phyloP scores from a whole-genome alignment of 1,140 invertebrate genomes.

The Acyrthosiphon pisum region DNA sequence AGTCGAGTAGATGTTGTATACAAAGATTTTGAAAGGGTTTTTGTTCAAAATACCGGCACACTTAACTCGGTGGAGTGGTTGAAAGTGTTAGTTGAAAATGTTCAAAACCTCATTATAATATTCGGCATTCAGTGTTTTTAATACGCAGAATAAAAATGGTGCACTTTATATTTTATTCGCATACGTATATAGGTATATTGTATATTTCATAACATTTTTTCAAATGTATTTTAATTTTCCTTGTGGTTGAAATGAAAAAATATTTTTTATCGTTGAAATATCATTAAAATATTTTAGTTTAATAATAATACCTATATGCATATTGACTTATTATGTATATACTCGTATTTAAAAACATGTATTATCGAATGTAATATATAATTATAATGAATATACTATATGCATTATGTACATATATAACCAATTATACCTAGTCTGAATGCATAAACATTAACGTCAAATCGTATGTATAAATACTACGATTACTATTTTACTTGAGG shows the following conservation, averaged over 20 bases:
- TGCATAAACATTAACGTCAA: neutral
- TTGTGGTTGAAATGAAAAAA: neutral
- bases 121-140: neutral
- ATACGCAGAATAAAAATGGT: conserved; percentile 9
- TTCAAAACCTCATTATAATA: conserved; percentile 40
- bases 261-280: neutral
- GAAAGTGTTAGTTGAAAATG: conserved; percentile 6
- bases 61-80: neutral
- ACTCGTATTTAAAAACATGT: neutral
- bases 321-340: neutral
- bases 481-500: neutral
- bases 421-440: neutral
- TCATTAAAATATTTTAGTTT: neutral
- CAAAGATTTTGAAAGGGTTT: neutral
- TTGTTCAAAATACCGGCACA: neutral
- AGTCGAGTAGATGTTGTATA: neutral
- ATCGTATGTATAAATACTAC: neutral
- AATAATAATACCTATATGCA: neutral
- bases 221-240: neutral
- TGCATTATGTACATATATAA: neutral
- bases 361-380: neutral
- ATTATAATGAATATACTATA: neutral
- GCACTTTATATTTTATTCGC: neutral
- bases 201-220: neutral
- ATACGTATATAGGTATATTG: neutral